These are phyloP conservation scores for Antheraea mylitta DNA, from an alignment of 1,140 invertebrate genomes.

Conservation along the genomic window DNA sequence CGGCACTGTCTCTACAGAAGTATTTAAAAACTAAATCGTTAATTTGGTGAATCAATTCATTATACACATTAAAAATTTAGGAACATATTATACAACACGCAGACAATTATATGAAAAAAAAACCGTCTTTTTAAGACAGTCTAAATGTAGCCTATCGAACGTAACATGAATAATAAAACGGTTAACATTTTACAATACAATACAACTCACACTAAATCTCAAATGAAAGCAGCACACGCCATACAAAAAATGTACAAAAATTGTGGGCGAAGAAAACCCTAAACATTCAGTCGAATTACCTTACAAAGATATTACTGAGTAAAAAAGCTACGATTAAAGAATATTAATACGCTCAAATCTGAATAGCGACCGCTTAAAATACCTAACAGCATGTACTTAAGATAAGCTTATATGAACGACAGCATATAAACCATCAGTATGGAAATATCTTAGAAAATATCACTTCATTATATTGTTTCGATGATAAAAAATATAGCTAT, in stretches of 20 bases:
- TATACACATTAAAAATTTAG: conserved; percentile 65
- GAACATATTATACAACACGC: conserved; percentile 58
- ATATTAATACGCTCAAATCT: conserved; percentile 40
- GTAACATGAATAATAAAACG: conserved; percentile 24
- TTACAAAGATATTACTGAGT: conserved; percentile 54
- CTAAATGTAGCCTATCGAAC: conserved; percentile 5
- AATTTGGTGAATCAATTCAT: conserved; percentile 69
- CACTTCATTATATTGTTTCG: conserved; percentile 56
- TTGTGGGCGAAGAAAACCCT: conserved; percentile 18
- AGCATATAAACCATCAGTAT: conserved; percentile 26
- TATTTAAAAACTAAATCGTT: conserved; percentile 40
- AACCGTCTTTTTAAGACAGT: conserved; percentile 55
- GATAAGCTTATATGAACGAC: neutral
- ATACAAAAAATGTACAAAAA: conserved; percentile 59
- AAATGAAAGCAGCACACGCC: conserved; percentile 25
- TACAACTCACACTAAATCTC: conserved; percentile 19
- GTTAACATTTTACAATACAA: conserved; percentile 28
- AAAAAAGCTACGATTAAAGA: conserved; percentile 69
- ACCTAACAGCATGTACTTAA: conserved; percentile 12
- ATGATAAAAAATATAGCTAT: conserved; percentile 66
- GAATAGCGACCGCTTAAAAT: conserved; percentile 32
- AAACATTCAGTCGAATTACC: conserved; percentile 56
- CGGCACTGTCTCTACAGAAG: too few species aligned
- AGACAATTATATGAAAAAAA: conserved; percentile 41
- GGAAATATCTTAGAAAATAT: conserved; percentile 70